Conservation (phyloP, 2,113 vertebrate genomes). For the Ceratotherium simum region DNA sequence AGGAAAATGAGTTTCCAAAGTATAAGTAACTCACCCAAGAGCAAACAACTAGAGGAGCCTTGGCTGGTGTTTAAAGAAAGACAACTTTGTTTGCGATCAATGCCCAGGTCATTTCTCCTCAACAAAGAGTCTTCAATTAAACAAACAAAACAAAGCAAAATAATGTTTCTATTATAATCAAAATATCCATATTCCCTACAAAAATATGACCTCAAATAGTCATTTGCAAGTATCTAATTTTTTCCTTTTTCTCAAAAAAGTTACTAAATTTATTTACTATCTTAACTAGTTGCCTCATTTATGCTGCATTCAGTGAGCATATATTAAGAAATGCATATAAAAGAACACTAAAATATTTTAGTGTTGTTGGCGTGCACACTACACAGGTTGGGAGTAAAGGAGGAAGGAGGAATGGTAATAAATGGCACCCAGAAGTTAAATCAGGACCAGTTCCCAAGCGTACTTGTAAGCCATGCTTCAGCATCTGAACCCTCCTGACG, state of each 20-base stretch:
- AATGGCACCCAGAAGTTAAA: neutral
- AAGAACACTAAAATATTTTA: neutral
- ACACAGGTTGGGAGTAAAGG: neutral
- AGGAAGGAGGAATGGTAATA: neutral
- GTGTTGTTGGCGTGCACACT: neutral
- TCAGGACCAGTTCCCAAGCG: neutral
- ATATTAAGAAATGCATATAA: neutral
- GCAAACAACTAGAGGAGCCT: neutral
- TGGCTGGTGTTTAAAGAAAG: neutral
- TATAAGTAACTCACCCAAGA: neutral
- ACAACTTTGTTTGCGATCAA: neutral
- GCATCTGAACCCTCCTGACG: neutral
- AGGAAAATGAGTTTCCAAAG: neutral
- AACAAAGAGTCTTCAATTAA: neutral
- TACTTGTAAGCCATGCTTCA: neutral
- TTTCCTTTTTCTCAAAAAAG: neutral
- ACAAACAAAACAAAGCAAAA: constrained; percentile 39
- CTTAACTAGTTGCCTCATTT: neutral
- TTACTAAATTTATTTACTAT: neutral
- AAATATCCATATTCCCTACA: neutral
- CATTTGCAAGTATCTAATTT: neutral
- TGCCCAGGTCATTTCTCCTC: neutral
- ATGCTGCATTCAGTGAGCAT: neutral
- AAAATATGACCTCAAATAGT: neutral
- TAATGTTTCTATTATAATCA: neutral